Percentiles rank a stretch among this genome's conserved stretches.
These are phyloP conservation scores for Luehdorfia chinensis DNA, from an alignment of 1,140 invertebrate species.

Conservation along the genomic window DNA sequence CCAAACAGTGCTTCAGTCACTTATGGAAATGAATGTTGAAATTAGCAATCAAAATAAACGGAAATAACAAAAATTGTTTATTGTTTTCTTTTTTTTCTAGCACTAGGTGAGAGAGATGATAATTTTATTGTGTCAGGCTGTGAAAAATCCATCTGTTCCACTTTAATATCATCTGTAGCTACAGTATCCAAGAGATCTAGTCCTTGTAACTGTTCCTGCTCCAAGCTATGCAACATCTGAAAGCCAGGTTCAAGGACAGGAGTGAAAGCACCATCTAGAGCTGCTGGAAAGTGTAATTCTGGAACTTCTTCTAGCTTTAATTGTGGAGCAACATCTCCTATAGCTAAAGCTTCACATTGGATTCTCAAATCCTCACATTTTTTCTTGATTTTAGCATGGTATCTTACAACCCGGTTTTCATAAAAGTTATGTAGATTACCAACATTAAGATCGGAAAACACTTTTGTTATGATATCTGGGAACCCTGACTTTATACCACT, in stretches of 20 bases:
- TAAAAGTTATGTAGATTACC: slow-evolving; percentile 68
- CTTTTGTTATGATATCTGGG: slow-evolving; percentile 69
- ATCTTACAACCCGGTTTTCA: slow-evolving; percentile 54
- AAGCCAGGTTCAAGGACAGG: slow-evolving; percentile 72
- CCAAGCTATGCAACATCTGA: slow-evolving; percentile 71
- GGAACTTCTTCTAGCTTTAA: slow-evolving; percentile 71
- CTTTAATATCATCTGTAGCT: slow-evolving; percentile 58
- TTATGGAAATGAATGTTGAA: no score
- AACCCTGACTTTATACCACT: slow-evolving; percentile 60
- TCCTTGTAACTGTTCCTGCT: slow-evolving; percentile 68
- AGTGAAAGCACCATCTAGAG: slow-evolving; percentile 66
- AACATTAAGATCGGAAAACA: slow-evolving; percentile 68
- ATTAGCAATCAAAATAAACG: no score
- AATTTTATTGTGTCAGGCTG: slow-evolving; percentile 56
- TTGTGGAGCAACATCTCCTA: slow-evolving; percentile 58
- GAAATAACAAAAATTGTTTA: no score
- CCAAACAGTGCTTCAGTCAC: no score
- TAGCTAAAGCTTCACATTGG: slow-evolving; percentile 55
- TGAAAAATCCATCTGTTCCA: slow-evolving; percentile 60
- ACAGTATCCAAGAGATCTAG: slow-evolving; percentile 63
- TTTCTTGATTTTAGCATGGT: slow-evolving; percentile 56
- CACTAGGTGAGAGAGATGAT: slow-evolving; percentile 56
- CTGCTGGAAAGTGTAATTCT: slow-evolving; percentile 73
- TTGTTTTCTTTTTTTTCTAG: slow-evolving; percentile 71
- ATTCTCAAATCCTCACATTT: slow-evolving; percentile 49